These are phyloP conservation scores for Alaudala cheleensis DNA, from an alignment of 2,113 vertebrate genomes.

Conservation along the genomic window DNA sequence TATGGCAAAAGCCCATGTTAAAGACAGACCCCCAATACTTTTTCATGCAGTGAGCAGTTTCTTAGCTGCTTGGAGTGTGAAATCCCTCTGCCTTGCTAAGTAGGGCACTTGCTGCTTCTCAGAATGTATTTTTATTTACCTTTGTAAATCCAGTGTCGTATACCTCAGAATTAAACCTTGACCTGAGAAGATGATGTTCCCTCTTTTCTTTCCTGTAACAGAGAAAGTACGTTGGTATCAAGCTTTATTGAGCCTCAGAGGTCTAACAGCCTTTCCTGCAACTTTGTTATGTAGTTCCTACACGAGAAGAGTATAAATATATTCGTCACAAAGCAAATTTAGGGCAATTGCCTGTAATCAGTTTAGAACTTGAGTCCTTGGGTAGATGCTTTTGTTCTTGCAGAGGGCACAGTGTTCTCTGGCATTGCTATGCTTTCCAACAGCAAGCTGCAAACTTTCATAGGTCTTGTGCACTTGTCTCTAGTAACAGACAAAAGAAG, in stretches of 20 bases:
- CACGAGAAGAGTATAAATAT: not conserved
- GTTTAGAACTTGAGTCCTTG: not conserved
- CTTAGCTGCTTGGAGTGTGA: not conserved
- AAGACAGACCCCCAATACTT: not conserved
- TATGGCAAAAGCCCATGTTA: not conserved
- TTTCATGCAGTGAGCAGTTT: not conserved
- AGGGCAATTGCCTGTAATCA: not conserved
- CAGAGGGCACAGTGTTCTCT: not conserved
- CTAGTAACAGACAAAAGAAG: not conserved
- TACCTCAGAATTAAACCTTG: slow-evolving; percentile 24
- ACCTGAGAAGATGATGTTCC: not conserved
- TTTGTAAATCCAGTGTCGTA: not conserved
- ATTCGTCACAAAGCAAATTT: not conserved
- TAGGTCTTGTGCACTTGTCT: not conserved
- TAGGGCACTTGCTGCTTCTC: not conserved
- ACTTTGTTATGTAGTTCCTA: not conserved
- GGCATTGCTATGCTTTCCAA: not conserved
- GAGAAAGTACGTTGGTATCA: not conserved
- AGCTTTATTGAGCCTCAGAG: not conserved
- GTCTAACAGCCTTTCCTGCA: not conserved
- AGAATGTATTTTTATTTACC: not conserved
- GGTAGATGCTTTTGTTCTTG: not conserved
- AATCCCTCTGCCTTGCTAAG: not conserved
- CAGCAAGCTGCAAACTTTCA: not conserved
- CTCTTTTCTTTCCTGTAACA: not conserved